Conservation (phyloP, 2,888 invertebrate genomes). For the Amiota mariae region DNA sequence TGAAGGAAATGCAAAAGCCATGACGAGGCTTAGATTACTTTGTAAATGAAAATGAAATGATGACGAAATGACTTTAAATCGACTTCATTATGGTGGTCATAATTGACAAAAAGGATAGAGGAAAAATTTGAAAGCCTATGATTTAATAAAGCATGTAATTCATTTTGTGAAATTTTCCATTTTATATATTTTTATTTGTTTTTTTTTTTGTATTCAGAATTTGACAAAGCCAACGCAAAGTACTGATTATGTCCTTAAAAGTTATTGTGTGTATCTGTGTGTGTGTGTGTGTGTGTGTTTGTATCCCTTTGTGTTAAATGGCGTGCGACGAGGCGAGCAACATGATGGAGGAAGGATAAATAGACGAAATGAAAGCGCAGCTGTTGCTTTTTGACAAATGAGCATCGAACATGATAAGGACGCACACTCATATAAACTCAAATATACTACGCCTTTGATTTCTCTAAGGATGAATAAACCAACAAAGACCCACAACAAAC, state of each 20-base stretch:
- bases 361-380: slow-evolving; percentile 38
- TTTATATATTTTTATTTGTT: too few species aligned
- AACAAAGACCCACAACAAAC: neutral
- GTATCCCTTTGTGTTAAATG: neutral
- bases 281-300: neutral
- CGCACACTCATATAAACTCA: neutral
- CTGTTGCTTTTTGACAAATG: slow-evolving; percentile 63
- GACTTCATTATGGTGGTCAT: slow-evolving; percentile 42
- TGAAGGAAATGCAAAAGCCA: slow-evolving; percentile 13
- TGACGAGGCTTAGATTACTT: slow-evolving; percentile 41
- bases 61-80: slow-evolving; percentile 45
- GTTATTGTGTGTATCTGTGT: slow-evolving; percentile 35
- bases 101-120: slow-evolving; percentile 46
- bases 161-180: slow-evolving; percentile 17
- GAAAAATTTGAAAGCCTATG: slow-evolving; percentile 40
- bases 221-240: slow-evolving; percentile 25
- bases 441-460: slow-evolving; percentile 3
- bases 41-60: slow-evolving; percentile 51
- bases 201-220: neutral
- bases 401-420: slow-evolving; percentile 52
- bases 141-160: slow-evolving; percentile 63
- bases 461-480: neutral
- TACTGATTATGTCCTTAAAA: slow-evolving; percentile 26
- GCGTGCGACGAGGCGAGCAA: slow-evolving; percentile 4
- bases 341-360: slow-evolving; percentile 1